phyloP scores from a whole-genome alignment of 2,888 invertebrate genomes.

The Chloroclystis v-ata region DNA sequence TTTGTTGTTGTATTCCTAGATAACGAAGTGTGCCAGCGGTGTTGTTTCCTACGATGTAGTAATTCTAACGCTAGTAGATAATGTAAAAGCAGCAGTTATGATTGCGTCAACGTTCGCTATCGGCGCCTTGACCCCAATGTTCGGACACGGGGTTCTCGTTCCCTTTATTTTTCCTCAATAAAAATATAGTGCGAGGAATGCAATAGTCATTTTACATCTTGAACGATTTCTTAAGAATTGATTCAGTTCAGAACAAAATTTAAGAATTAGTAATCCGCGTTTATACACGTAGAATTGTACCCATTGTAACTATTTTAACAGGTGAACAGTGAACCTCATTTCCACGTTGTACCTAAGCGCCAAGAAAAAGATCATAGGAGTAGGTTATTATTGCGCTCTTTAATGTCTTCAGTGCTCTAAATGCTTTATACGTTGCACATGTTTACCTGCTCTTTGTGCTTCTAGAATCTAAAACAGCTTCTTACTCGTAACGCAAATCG shows the following conservation, averaged over 20 bases:
- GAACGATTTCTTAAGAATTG: too few species aligned
- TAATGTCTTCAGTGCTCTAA: too few species aligned
- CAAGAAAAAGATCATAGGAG: too few species aligned
- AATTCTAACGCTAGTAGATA: conserved; percentile 18
- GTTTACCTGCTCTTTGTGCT: background rate
- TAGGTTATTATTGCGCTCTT: too few species aligned
- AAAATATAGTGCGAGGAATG: conserved; percentile 23
- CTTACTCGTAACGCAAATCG: conserved; percentile 1
- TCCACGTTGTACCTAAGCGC: too few species aligned
- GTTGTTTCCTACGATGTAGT: conserved; percentile 7
- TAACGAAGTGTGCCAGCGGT: conserved; percentile 3
- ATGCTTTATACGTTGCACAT: background rate
- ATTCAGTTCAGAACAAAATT: too few species aligned
- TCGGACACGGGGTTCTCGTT: conserved; percentile 22
- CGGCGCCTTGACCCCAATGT: conserved; percentile 67
- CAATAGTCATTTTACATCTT: conserved; percentile 7
- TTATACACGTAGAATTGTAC: too few species aligned
- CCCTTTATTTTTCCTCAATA: conserved; percentile 36
- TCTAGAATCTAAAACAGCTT: conserved; percentile 1
- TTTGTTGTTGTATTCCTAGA: conserved; percentile 5
- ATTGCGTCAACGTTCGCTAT: conserved; percentile 54
- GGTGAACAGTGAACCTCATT: too few species aligned
- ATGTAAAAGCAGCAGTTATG: conserved; percentile 33
- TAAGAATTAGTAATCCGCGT: too few species aligned
- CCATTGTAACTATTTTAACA: too few species aligned